Conservation (phyloP, 2,113 vertebrate species). For the Micronycteris hirsuta region DNA sequence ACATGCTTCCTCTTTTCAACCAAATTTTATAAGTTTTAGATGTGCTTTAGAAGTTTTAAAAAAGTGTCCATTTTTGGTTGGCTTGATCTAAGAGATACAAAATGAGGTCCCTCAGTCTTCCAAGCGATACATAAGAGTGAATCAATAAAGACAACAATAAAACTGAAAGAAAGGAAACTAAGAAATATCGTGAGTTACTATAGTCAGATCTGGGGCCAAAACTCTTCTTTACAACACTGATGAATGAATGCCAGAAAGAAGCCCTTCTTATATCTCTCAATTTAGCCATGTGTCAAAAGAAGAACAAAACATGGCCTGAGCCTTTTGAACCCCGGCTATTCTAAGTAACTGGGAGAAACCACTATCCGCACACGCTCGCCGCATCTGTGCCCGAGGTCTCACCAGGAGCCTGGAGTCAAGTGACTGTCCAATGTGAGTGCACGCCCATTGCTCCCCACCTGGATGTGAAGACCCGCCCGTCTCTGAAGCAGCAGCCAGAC, state of each 20-base stretch:
- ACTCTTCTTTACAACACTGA: background rate
- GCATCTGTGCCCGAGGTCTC: background rate
- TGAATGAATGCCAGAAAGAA: background rate
- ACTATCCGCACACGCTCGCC: fast-evolving
- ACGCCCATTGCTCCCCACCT: background rate
- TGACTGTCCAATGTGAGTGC: background rate
- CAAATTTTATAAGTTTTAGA: background rate
- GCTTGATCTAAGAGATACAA: background rate
- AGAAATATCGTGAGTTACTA: background rate
- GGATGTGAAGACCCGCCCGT: background rate
- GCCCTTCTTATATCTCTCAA: background rate
- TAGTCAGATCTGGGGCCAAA: background rate
- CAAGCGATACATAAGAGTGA: background rate
- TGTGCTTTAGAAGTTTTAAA: background rate
- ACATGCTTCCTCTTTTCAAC: background rate
- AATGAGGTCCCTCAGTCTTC: background rate
- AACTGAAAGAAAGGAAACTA: background rate
- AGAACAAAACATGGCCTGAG: background rate
- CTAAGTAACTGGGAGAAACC: background rate
- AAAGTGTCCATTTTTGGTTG: background rate
- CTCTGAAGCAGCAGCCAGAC: background rate
- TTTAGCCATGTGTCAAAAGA: background rate
- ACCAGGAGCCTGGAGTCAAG: background rate
- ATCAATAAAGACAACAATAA: background rate
- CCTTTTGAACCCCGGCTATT: background rate